These are phyloP conservation scores for Laothoe populi DNA, from an alignment of 2,888 invertebrate genomes.

Conservation along the genomic window DNA sequence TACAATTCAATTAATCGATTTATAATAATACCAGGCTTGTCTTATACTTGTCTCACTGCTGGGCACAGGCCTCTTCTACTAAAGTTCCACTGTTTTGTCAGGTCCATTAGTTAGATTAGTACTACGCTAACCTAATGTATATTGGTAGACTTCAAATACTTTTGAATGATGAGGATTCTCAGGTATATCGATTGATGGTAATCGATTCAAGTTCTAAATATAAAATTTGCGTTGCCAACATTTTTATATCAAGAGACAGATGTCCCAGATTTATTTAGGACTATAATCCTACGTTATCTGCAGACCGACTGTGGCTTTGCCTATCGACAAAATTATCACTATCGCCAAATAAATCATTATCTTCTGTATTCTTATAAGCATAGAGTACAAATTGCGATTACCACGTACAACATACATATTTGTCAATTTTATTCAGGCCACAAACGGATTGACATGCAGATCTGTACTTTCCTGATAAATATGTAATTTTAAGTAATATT, in stretches of 20 bases:
- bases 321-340: constrained; percentile 1
- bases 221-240: background rate
- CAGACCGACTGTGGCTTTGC: constrained; percentile 3
- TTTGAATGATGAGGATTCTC: no score
- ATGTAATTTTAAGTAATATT: constrained; percentile 49
- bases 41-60: no score
- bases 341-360: background rate
- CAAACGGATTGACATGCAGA: constrained; percentile 59
- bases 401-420: background rate
- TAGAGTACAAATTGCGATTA: background rate
- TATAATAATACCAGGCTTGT: no score
- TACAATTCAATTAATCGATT: no score
- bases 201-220: no score
- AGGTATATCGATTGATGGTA: no score
- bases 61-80: no score
- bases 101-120: no score
- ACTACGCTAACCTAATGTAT: no score
- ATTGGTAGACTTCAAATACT: no score
- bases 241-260: background rate
- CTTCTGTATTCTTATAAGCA: background rate
- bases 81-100: no score
- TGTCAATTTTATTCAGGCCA: constrained; percentile 51
- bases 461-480: constrained; percentile 59
- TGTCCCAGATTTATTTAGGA: constrained; percentile 19
- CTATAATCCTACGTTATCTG: constrained; percentile 16